Evolutionary conservation across 2,888 invertebrate genomes (phyloP), one percentile per base, ranked within the genome.

Genomic region (Chorisops tibialis): DNA sequence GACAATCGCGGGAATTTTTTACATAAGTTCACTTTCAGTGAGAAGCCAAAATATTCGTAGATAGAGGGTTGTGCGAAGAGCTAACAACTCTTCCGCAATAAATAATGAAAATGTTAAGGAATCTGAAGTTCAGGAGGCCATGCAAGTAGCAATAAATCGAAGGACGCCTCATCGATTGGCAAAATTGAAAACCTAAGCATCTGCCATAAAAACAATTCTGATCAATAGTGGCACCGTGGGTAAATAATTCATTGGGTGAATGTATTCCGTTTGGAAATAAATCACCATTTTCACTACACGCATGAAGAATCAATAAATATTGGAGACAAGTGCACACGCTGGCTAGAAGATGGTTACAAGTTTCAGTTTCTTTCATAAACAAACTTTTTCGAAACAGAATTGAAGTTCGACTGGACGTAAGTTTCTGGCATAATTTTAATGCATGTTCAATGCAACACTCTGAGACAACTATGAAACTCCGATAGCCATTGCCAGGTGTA

Each of bases 181-280:
- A 86, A 76, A 91, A 97, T 90, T 97, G 96, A 80, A 97, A 96
- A 12, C 95, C 97, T 65, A 96, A 80, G 74, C 91, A 90, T 67
- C 96, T 82, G n/a, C 96, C 97, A 79, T 96, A 97, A 78, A 97
- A 98, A 72, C 91, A 91, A 79, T 93, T 92, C 77, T 94, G 93
- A 80, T 95, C 93, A 62, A 97, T 86, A 60, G 85, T 86, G 69
- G 91, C 90, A 5, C 91, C 87, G 70, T 87, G 84, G 16, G 84
- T 83, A 68, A 94, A 84, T 24, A 96, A 78, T 69, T 92, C 90
- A 67, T 90, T 86, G 0, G 89, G 86, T 0, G 88, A 84, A 67
- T 88, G 86, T 1, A 84, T 81, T 1, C 74, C 75, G 0, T 83
- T 80, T 0, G 89, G 87, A 73, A 96, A 94, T 38, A 96, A 79